Percentiles rank a stretch among this genome's conserved stretches.
Conservation (phyloP, 1,140 invertebrate genomes). For the Drosophila erecta region DNA sequence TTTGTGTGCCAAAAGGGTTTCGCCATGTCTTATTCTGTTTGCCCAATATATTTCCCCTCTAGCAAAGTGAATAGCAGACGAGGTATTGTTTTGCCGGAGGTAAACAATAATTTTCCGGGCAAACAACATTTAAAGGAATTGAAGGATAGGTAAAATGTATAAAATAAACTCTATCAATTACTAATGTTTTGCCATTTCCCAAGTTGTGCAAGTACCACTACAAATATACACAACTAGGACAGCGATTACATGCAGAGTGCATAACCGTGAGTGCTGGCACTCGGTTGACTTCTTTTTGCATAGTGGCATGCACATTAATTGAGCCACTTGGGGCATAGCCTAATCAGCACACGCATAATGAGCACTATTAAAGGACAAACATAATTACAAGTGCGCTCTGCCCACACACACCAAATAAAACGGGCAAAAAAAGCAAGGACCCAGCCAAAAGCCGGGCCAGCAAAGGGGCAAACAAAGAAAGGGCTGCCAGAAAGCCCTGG, state of each 20-base stretch:
- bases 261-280: background rate
- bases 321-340: slow-evolving; percentile 74
- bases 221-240: too few relatives aligned
- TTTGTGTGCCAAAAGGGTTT: slow-evolving; percentile 42
- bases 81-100: slow-evolving; percentile 22
- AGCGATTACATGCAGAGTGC: slow-evolving; percentile 7
- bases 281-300: slow-evolving; percentile 18
- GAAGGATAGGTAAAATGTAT: background rate
- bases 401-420: slow-evolving; percentile 36
- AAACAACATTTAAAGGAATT: slow-evolving; percentile 30
- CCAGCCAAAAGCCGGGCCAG: slow-evolving; percentile 16
- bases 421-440: slow-evolving; percentile 35
- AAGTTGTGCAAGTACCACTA: too few relatives aligned
- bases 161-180: background rate
- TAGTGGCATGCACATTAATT: slow-evolving; percentile 61
- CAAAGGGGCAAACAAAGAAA: slow-evolving; percentile 27
- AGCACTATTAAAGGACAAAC: slow-evolving; percentile 81
- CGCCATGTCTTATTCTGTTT: slow-evolving; percentile 27
- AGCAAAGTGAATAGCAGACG: slow-evolving; percentile 23
- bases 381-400: slow-evolving; percentile 71
- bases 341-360: slow-evolving; percentile 80
- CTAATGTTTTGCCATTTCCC: background rate
- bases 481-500: background rate
- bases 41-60: slow-evolving; percentile 26
- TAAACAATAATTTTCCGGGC: slow-evolving; percentile 43